A percentile compares a stretch with the other conserved stretches of the same genome.
Conservation (phyloP, 2,888 invertebrate species). For the Amaurobius ferox region DNA sequence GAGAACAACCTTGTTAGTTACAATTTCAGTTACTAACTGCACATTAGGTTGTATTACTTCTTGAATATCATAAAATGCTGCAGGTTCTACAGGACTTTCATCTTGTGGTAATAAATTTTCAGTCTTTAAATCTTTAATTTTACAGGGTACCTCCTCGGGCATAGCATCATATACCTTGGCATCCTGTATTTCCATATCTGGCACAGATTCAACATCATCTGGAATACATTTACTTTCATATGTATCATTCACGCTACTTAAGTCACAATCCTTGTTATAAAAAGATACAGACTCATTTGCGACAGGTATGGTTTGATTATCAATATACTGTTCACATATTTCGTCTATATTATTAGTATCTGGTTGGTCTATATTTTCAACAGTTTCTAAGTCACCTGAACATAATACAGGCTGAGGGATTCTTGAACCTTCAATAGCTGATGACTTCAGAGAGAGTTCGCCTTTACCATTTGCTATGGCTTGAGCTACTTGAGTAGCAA, state of each 20-base stretch:
- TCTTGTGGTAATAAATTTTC: not conserved
- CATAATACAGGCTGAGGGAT: conserved; percentile 1
- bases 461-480: not conserved
- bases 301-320: no score
- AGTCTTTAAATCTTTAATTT: not conserved
- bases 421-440: not conserved
- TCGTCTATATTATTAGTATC: not conserved
- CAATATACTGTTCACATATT: not conserved
- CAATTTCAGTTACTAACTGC: not conserved
- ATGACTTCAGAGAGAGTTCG: conserved; percentile 17
- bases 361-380: not conserved
- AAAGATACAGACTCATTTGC: not conserved
- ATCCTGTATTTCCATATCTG: not conserved
- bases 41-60: conserved; percentile 12
- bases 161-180: not conserved
- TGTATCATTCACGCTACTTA: not conserved
- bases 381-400: conserved; percentile 11
- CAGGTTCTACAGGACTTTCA: not conserved
- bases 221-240: not conserved
- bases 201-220: conserved; percentile 15
- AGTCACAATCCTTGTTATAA: not conserved
- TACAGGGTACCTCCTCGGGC: not conserved
- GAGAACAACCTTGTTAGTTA: no score
- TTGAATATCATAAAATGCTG: conserved; percentile 5
- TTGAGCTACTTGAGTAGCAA: conserved; percentile 69